Evolutionary conservation across 2,888 invertebrate genomes (phyloP).

Genomic region (Erebia palarica): DNA sequence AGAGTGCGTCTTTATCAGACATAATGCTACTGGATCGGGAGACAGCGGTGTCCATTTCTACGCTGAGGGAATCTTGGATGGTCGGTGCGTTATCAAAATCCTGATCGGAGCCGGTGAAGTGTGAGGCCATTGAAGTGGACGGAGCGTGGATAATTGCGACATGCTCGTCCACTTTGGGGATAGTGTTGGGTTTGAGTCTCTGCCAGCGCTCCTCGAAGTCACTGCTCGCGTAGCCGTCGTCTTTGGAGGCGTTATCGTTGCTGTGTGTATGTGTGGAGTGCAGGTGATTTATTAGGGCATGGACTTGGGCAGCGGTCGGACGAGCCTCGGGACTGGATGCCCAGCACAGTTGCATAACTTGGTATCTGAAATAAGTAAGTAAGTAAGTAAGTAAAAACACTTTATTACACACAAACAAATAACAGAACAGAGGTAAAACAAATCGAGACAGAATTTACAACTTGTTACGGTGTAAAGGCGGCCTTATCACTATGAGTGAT

Average conservation of each 20-base stretch:
- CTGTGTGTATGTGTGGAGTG: conserved; percentile 59
- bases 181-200: conserved; percentile 85
- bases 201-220: conserved; percentile 90
- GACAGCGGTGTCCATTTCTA: conserved; percentile 66
- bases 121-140: conserved; percentile 59
- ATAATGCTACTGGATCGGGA: conserved; percentile 72
- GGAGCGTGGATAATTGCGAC: conserved; percentile 73
- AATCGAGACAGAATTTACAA: no score
- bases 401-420: no score
- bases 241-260: conserved; percentile 43
- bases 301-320: conserved; percentile 64
- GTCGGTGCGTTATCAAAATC: conserved; percentile 57
- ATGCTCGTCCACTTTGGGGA: conserved; percentile 82
- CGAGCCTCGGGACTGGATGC: conserved; percentile 57
- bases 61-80: conserved; percentile 60
- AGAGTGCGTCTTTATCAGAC: conserved; percentile 71
- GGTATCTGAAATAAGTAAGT: conserved; percentile 82
- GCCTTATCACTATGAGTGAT: no score
- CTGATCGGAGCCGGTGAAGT: conserved; percentile 64
- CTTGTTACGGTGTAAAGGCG: no score
- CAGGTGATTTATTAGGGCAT: conserved; percentile 72
- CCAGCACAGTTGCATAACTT: conserved; percentile 89
- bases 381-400: no score
- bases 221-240: conserved; percentile 56
- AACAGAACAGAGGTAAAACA: no score